A percentile compares a stretch with the other conserved stretches of the same genome.
Evolutionary conservation across 2,797 vertebrate species (phyloP).

Genomic region (Intellagama lesueurii): DNA sequence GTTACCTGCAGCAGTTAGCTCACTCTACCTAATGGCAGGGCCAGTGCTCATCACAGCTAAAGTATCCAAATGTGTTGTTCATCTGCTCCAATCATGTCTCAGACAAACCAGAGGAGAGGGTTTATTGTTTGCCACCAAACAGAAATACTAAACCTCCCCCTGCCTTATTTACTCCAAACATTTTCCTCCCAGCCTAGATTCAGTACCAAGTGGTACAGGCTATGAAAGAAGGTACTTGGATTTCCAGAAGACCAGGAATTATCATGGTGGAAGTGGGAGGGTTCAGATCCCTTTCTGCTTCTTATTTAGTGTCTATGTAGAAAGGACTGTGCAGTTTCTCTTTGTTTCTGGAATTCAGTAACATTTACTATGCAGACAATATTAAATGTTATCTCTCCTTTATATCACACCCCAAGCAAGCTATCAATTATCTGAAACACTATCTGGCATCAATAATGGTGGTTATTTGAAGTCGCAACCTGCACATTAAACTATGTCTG

Average conservation of each 20-base stretch:
- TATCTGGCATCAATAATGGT: background rate
- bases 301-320: background rate
- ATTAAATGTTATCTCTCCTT: background rate
- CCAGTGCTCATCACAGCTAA: no score
- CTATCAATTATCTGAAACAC: background rate
- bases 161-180: background rate
- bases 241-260: background rate
- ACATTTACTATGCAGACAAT: background rate
- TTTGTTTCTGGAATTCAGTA: background rate
- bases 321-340: background rate
- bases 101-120: background rate
- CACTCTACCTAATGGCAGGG: no score
- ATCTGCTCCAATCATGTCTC: background rate
- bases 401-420: background rate
- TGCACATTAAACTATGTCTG: no score
- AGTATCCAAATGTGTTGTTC: background rate
- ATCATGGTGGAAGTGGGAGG: background rate
- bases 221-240: background rate
- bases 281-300: background rate
- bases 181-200: conserved; percentile 4
- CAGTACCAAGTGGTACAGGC: background rate
- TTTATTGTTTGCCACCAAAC: background rate
- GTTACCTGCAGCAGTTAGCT: no score
- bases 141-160: background rate
- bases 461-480: background rate